phyloP scores from a whole-genome alignment of 2,888 invertebrate species.

The Aphodius granarius region DNA sequence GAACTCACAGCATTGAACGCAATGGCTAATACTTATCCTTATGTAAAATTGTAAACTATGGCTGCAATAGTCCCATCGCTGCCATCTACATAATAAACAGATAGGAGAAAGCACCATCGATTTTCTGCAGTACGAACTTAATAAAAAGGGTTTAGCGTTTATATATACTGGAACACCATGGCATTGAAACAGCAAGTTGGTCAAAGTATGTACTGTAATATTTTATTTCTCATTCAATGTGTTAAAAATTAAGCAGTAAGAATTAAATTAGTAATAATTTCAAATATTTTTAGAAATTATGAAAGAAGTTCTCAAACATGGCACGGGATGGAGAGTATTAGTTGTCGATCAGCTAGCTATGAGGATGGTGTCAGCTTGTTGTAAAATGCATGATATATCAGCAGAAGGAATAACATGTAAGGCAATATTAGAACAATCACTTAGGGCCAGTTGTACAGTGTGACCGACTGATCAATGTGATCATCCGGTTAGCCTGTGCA shows the following conservation, averaged over 20 bases:
- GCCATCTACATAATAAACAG: too few relatives aligned
- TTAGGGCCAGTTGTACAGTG: too few relatives aligned
- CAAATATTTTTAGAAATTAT: slow-evolving; percentile 83
- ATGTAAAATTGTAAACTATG: too few relatives aligned
- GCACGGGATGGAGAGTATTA: slow-evolving; percentile 93
- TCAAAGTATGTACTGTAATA: slow-evolving; percentile 79
- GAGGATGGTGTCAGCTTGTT: slow-evolving; percentile 98
- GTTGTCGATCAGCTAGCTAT: slow-evolving; percentile 97
- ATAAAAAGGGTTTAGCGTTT: neutral
- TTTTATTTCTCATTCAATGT: neutral
- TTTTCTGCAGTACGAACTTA: too few relatives aligned
- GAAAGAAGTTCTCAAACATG: slow-evolving; percentile 95
- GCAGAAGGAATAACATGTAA: slow-evolving; percentile 95
- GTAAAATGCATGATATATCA: slow-evolving; percentile 98
- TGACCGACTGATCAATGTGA: too few relatives aligned
- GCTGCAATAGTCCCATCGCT: too few relatives aligned
- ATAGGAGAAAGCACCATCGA: too few relatives aligned
- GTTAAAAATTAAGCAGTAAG: neutral
- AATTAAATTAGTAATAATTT: neutral
- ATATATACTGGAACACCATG: slow-evolving; percentile 55
- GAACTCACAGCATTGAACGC: too few relatives aligned
- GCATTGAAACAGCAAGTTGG: slow-evolving; percentile 86
- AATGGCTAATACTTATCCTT: too few relatives aligned
- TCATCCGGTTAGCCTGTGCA: too few relatives aligned
- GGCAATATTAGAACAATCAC: too few relatives aligned